Evolutionary conservation across 2,888 invertebrate genomes (phyloP).

Genomic region (Bembecia ichneumoniformis): DNA sequence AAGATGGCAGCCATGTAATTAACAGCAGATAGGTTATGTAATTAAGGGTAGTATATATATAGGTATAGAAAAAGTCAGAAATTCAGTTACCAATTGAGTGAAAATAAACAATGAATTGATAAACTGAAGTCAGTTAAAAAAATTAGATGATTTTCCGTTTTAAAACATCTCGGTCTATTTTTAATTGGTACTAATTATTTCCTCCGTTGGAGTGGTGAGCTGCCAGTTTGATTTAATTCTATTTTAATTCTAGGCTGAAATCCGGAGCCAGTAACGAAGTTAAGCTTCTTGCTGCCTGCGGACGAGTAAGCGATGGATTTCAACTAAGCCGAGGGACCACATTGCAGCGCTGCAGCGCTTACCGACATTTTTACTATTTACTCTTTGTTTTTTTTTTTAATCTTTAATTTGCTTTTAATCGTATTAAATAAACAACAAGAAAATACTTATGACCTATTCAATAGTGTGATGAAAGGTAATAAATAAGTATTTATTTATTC

Average conservation of each 20-base stretch:
- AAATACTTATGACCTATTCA: too few species aligned
- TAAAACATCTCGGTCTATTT: background rate
- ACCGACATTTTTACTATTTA: conserved; percentile 1
- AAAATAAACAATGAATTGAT: too few species aligned
- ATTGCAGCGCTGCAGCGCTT: conserved; percentile 5
- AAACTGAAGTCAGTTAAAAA: background rate
- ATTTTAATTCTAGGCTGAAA: conserved; percentile 7
- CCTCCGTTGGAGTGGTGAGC: background rate
- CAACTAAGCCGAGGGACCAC: conserved; percentile 2
- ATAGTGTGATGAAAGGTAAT: too few species aligned
- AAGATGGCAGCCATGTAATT: too few species aligned
- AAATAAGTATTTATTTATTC: too few species aligned
- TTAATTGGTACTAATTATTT: background rate
- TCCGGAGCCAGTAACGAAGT: conserved; percentile 5
- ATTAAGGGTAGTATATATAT: too few species aligned
- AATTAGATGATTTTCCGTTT: background rate
- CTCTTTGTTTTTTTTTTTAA: background rate
- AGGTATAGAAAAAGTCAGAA: too few species aligned
- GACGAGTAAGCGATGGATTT: conserved; percentile 7
- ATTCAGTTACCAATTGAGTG: too few species aligned
- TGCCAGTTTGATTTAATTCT: conserved; percentile 17
- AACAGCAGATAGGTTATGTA: too few species aligned
- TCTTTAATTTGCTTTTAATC: too few species aligned
- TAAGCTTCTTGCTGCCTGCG: conserved; percentile 9
- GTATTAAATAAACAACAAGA: too few species aligned